Conservation (phyloP, 2,797 vertebrate species). For the Falco concolor region DNA sequence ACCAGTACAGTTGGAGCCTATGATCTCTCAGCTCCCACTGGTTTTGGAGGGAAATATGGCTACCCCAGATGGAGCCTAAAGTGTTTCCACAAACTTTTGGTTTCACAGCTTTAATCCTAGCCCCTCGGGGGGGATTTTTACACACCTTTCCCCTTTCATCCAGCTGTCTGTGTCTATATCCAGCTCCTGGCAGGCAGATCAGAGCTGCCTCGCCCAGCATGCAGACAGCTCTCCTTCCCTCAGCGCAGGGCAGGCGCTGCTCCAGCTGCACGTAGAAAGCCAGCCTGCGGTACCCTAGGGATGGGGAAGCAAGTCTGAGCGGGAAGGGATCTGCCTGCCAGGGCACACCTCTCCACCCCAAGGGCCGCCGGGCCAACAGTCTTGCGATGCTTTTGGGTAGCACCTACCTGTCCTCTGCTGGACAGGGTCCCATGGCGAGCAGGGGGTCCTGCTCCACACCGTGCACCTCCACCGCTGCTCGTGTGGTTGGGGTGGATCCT, state of each 20-base stretch:
- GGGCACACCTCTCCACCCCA: not conserved
- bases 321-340: not conserved
- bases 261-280: not conserved
- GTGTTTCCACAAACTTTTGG: not conserved
- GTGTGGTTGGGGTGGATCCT: rapidly evolving
- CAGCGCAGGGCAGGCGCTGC: rapidly evolving
- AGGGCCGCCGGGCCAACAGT: not conserved
- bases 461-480: rapidly evolving
- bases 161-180: not conserved
- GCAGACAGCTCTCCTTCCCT: slow-evolving; percentile 13
- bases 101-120: not conserved
- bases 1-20: not conserved
- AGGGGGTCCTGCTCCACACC: not conserved
- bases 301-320: not conserved
- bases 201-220: not conserved
- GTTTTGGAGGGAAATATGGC: not conserved
- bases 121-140: not conserved
- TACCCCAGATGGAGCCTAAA: not conserved
- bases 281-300: not conserved
- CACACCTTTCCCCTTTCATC: slow-evolving; percentile 19
- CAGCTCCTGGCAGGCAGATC: slow-evolving; percentile 1
- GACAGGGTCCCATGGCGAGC: rapidly evolving
- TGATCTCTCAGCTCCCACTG: not conserved
- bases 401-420: not conserved
- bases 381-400: not conserved